Evolutionary conservation across 2,888 invertebrate species (phyloP).

Genomic region (Cyclophora punctaria): DNA sequence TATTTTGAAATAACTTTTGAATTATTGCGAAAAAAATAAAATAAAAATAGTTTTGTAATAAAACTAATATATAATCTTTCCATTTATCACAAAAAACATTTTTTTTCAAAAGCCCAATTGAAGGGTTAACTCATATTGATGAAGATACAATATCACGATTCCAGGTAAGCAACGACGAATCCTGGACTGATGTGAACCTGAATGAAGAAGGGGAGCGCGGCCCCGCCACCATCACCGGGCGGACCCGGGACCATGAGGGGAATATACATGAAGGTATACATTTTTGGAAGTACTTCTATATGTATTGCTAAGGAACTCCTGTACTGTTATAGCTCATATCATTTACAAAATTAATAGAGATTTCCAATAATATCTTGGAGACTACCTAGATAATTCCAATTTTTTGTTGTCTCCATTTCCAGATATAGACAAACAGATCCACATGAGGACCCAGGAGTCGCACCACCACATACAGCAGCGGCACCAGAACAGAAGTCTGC

Average conservation of each 20-base stretch:
- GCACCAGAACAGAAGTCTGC: conserved; percentile 52
- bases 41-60: too few species aligned
- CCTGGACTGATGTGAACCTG: conserved; percentile 94
- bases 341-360: too few species aligned
- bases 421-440: conserved; percentile 67
- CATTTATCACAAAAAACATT: too few species aligned
- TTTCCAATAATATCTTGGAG: too few species aligned
- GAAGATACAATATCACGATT: not conserved
- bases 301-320: too few species aligned
- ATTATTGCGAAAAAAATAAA: too few species aligned
- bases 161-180: conserved; percentile 83
- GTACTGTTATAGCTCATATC: too few species aligned
- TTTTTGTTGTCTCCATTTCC: conserved; percentile 16
- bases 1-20: too few species aligned
- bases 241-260: conserved; percentile 80
- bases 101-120: too few species aligned
- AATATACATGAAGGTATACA: conserved; percentile 67
- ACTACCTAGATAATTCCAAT: not conserved
- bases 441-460: conserved; percentile 52
- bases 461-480: conserved; percentile 55
- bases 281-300: too few species aligned
- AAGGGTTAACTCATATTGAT: not conserved
- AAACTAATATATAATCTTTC: too few species aligned
- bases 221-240: conserved; percentile 66
- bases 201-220: conserved; percentile 85